phyloP scores from a whole-genome alignment of 2,113 vertebrate genomes.

The Coracopsis vasa region DNA sequence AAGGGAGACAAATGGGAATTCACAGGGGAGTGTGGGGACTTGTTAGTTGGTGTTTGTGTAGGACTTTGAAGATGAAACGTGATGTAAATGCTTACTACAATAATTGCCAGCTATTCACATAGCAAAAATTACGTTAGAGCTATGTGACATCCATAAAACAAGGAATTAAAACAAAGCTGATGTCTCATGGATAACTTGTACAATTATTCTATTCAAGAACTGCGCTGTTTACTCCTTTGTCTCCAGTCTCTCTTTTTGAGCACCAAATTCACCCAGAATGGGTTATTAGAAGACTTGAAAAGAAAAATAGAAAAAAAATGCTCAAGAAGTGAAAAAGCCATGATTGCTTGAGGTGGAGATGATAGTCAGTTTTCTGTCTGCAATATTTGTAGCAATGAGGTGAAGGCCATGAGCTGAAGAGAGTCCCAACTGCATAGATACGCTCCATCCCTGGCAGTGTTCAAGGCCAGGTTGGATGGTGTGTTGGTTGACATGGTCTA shows the following conservation, averaged over 20 bases:
- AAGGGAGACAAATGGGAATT: not conserved
- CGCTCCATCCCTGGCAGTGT: not conserved
- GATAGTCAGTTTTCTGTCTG: not conserved
- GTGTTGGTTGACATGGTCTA: not conserved
- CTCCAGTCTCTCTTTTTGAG: not conserved
- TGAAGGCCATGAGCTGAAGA: not conserved
- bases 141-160: not conserved
- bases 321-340: not conserved
- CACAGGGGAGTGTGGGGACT: not conserved
- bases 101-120: not conserved
- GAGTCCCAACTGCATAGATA: not conserved
- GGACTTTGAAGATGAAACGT: not conserved
- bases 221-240: not conserved
- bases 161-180: not conserved
- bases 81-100: not conserved
- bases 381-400: not conserved
- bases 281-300: not conserved
- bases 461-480: not conserved
- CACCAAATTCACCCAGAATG: not conserved
- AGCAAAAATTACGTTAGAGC: not conserved
- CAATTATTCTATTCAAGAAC: not conserved
- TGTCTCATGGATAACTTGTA: not conserved
- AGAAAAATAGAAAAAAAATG: not conserved
- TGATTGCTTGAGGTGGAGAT: not conserved
- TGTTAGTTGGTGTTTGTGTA: not conserved